A percentile compares a stretch with the other conserved stretches of the same genome.
These are phyloP conservation scores for Meda fulgida DNA, from an alignment of 2,797 vertebrate genomes.

Conservation along the genomic window DNA sequence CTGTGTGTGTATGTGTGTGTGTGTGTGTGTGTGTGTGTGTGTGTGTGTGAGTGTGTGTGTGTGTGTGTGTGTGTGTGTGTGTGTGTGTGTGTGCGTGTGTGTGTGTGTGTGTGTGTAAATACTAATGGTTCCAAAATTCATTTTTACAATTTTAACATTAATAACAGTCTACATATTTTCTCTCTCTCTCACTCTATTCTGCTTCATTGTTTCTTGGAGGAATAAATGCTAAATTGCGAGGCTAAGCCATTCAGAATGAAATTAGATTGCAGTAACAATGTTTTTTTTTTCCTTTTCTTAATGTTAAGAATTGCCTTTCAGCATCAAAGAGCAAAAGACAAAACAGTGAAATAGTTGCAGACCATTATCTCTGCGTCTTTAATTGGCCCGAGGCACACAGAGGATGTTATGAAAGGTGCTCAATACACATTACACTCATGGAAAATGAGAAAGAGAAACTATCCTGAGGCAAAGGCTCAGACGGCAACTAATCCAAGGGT, in stretches of 20 bases:
- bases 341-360: slow-evolving; percentile 50
- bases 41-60: too few species aligned
- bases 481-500: slow-evolving; percentile 7
- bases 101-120: too few species aligned
- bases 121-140: background rate
- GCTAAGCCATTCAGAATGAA: slow-evolving; percentile 41
- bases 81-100: too few species aligned
- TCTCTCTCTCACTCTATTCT: background rate
- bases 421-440: slow-evolving; percentile 3
- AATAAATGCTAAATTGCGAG: background rate
- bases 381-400: slow-evolving; percentile 51
- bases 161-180: background rate
- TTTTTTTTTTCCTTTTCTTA: slow-evolving; percentile 50
- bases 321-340: slow-evolving; percentile 41
- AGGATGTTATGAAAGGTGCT: slow-evolving; percentile 40
- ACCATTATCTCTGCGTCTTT: slow-evolving; percentile 45
- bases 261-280: slow-evolving; percentile 49
- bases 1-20: too few species aligned
- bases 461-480: slow-evolving; percentile 1
- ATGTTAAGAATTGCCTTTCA: slow-evolving; percentile 50
- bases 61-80: too few species aligned
- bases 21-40: too few species aligned
- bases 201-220: background rate
- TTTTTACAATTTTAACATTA: background rate
- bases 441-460: slow-evolving; percentile 14